These are phyloP conservation scores for Pinna nobilis DNA, from an alignment of 1,140 invertebrate species.

Conservation along the genomic window DNA sequence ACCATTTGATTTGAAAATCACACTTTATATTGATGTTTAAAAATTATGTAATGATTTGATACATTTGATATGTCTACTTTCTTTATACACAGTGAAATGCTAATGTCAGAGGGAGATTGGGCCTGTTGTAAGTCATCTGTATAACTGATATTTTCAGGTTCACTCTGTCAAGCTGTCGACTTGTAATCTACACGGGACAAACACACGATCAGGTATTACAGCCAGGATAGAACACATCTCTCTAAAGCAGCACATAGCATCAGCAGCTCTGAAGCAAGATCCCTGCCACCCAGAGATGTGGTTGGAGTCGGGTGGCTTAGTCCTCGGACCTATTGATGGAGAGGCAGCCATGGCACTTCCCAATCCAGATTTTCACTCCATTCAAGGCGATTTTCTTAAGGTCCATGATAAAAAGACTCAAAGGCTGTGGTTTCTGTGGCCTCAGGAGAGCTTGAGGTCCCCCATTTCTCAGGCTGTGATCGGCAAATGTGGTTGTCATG, in stretches of 20 bases:
- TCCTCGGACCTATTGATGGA: constrained; percentile 91
- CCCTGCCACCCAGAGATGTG: constrained; percentile 77
- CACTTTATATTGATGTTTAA: too few species aligned
- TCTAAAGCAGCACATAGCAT: constrained; percentile 80
- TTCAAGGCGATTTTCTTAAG: constrained; percentile 82
- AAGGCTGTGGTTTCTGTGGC: constrained; percentile 96
- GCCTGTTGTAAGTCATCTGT: too few species aligned
- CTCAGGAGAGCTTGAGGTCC: constrained; percentile 78
- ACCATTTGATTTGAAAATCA: too few species aligned
- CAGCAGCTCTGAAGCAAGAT: constrained; percentile 53
- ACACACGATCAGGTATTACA: constrained; percentile 93
- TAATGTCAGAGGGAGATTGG: too few species aligned
- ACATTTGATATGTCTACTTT: background rate
- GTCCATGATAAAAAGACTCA: constrained; percentile 92
- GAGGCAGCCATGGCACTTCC: constrained; percentile 86
- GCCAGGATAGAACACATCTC: constrained; percentile 87
- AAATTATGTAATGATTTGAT: too few species aligned
- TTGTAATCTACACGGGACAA: constrained; percentile 94
- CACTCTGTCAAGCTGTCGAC: constrained; percentile 90
- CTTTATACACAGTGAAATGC: too few species aligned
- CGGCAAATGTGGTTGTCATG: constrained; percentile 94
- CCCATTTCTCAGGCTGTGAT: constrained; percentile 74
- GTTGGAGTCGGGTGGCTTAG: constrained; percentile 94
- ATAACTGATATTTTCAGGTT: constrained; percentile 80
- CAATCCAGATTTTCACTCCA: constrained; percentile 68